Conservation (phyloP, 1,140 invertebrate genomes). For the Patella vulgata region DNA sequence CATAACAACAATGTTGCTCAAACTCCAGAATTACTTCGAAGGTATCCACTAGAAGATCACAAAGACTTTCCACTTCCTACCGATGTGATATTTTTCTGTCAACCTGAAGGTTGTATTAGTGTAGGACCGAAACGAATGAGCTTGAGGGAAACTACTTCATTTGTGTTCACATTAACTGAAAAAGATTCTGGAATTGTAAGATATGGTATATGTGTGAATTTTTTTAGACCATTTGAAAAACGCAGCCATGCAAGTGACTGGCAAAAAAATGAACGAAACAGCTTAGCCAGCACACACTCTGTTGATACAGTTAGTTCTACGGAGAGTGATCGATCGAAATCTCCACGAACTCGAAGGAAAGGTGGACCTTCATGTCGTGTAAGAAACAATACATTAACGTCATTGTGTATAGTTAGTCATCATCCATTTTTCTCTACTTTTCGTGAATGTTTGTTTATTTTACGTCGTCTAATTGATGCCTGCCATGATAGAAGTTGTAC, state of each 20-base stretch:
- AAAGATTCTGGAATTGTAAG: slow-evolving; percentile 92
- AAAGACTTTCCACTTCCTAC: slow-evolving; percentile 93
- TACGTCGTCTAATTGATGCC: slow-evolving; percentile 95
- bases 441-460: slow-evolving; percentile 94
- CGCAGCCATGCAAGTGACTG: slow-evolving; percentile 41
- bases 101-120: slow-evolving; percentile 96
- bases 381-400: slow-evolving; percentile 84
- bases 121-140: slow-evolving; percentile 82
- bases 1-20: slow-evolving; percentile 65
- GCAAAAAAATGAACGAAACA: slow-evolving; percentile 34
- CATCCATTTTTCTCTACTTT: slow-evolving; percentile 99
- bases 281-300: slow-evolving; percentile 42
- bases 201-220: slow-evolving; percentile 95
- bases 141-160: slow-evolving; percentile 88
- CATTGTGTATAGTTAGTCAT: slow-evolving; percentile 97
- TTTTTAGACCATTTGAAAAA: slow-evolving; percentile 89
- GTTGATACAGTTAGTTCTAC: slow-evolving; percentile 73
- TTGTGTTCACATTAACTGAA: slow-evolving; percentile 98
- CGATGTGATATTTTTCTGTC: slow-evolving; percentile 99
- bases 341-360: slow-evolving; percentile 53
- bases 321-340: slow-evolving; percentile 72
- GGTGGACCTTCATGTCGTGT: slow-evolving; percentile 54
- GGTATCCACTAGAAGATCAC: slow-evolving; percentile 98
- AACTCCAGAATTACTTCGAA: slow-evolving; percentile 70
- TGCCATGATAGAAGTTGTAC: slow-evolving; percentile 94